Percentiles rank a stretch among this genome's conserved stretches.
Conservation (phyloP, 2,113 vertebrate genomes). For the Telmatochromis sp. region DNA sequence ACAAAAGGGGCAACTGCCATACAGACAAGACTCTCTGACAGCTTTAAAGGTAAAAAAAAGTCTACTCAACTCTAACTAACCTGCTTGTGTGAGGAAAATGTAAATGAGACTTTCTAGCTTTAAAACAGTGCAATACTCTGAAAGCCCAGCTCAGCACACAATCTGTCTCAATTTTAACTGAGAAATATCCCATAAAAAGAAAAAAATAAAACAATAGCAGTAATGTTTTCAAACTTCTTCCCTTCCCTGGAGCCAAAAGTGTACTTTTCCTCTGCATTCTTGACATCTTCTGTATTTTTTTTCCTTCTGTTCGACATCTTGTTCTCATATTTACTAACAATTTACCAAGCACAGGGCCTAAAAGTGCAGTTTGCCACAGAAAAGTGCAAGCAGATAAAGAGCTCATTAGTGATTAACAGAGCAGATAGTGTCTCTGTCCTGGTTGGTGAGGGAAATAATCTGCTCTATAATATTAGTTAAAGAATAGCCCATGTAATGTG, state of each 20-base stretch:
- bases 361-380: constrained; percentile 69
- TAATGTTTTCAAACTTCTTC: background rate
- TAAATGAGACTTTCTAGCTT: background rate
- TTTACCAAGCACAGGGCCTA: constrained; percentile 78
- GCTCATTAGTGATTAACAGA: constrained; percentile 79
- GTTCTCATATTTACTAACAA: constrained; percentile 73
- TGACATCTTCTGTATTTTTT: constrained; percentile 41
- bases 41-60: constrained; percentile 46
- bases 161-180: background rate
- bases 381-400: constrained; percentile 64
- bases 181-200: background rate
- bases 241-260: background rate
- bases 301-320: constrained; percentile 27
- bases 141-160: background rate
- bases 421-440: constrained; percentile 66
- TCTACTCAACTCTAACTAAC: background rate
- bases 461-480: background rate
- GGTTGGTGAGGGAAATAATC: constrained; percentile 43
- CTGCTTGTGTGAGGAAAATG: background rate
- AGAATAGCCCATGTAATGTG: background rate
- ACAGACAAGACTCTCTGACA: constrained; percentile 6
- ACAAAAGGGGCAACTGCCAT: background rate
- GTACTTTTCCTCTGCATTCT: constrained; percentile 42
- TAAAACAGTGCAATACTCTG: background rate
- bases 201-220: background rate